Percentiles rank a stretch among this genome's conserved stretches.
These are phyloP conservation scores for Nebria salina DNA, from an alignment of 2,888 invertebrate species.

Conservation along the genomic window DNA sequence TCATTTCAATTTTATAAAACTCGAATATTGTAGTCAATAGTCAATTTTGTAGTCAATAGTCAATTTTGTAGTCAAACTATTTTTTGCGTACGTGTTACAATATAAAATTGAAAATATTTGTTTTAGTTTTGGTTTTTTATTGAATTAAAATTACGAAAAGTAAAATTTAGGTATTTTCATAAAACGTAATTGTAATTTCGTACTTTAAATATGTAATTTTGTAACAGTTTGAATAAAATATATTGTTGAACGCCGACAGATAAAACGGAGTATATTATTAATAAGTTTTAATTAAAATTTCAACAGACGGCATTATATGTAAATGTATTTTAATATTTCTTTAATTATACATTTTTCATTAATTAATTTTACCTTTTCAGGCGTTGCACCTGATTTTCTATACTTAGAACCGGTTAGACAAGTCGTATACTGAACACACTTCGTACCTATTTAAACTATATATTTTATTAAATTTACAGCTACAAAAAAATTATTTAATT, in stretches of 20 bases:
- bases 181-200: no score
- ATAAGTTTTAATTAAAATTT: background rate
- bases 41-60: no score
- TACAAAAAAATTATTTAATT: background rate
- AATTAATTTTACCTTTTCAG: constrained; percentile 1
- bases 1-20: no score
- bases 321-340: background rate
- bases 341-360: background rate
- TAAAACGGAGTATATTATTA: background rate
- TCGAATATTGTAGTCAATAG: no score
- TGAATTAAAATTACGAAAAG: no score
- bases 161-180: no score
- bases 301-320: background rate
- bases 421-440: background rate
- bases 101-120: no score
- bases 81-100: no score
- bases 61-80: no score
- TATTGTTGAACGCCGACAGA: background rate
- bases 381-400: background rate
- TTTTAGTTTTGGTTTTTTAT: no score
- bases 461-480: background rate
- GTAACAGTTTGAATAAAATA: background rate
- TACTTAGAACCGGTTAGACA: background rate
- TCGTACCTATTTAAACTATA: background rate
- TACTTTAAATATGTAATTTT: no score